These are phyloP conservation scores for Megaustenia siamemsis DNA, from an alignment of 2,888 invertebrate genomes.

Conservation along the genomic window DNA sequence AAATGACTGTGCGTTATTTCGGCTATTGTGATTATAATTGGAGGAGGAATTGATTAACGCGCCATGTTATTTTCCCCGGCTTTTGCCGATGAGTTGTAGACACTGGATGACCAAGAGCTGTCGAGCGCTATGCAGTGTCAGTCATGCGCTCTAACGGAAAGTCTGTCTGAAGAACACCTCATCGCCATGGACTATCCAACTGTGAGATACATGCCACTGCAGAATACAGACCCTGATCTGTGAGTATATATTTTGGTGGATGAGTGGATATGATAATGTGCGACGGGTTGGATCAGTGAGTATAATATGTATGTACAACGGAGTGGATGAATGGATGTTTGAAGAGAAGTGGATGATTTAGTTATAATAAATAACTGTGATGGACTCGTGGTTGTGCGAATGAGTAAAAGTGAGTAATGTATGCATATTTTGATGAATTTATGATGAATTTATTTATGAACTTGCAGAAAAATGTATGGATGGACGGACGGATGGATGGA, in stretches of 20 bases:
- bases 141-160: slow-evolving; percentile 45
- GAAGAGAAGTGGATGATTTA: background rate
- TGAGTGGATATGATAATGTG: background rate
- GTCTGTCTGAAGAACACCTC: slow-evolving; percentile 44
- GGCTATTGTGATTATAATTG: background rate
- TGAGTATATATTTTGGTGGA: slow-evolving; percentile 21
- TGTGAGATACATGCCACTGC: slow-evolving; percentile 44
- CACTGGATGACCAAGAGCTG: background rate
- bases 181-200: slow-evolving; percentile 47
- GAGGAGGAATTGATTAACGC: background rate
- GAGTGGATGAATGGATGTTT: background rate
- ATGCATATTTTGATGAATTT: no score
- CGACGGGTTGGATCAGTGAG: no score
- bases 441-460: no score
- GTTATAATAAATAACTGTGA: no score
- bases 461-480: no score
- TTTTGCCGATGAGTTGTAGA: background rate
- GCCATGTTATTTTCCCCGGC: background rate
- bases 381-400: no score
- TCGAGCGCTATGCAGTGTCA: slow-evolving; percentile 51
- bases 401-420: no score
- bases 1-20: background rate
- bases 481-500: no score
- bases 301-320: no score
- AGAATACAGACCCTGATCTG: slow-evolving; percentile 38